Conservation (phyloP, 2,888 invertebrate genomes). For the Pristionchus arcanus region DNA sequence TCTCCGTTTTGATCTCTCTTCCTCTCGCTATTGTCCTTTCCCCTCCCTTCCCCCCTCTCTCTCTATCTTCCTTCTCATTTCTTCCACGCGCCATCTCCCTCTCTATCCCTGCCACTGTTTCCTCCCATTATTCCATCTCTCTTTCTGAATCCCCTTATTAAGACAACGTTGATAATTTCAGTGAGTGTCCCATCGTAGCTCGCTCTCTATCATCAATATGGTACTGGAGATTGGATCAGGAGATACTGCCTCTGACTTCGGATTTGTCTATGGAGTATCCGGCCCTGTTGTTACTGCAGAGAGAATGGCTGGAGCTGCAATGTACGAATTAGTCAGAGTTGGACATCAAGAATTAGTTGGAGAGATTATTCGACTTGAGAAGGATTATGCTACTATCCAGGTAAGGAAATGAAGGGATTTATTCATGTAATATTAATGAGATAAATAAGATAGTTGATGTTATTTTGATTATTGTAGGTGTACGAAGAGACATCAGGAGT, state of each 20-base stretch:
- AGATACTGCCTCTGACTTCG: constrained; percentile 88
- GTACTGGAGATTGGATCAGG: constrained; percentile 43
- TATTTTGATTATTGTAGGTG: neutral
- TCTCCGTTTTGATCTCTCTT: constrained; percentile 39
- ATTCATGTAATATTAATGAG: no score
- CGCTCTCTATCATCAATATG: neutral
- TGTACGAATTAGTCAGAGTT: constrained; percentile 99
- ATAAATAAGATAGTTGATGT: no score
- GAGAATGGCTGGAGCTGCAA: constrained; percentile 85
- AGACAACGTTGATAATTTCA: neutral
- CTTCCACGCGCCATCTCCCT: constrained; percentile 31
- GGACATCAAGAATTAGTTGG: constrained; percentile 97
- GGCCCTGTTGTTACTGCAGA: constrained; percentile 96
- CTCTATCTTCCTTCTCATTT: neutral
- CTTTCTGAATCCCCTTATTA: neutral
- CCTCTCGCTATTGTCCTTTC: neutral
- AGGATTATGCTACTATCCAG: constrained; percentile 99
- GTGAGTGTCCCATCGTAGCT: constrained; percentile 37
- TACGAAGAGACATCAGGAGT: constrained; percentile 87
- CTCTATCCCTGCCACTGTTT: neutral
- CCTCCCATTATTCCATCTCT: neutral
- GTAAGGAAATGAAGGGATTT: constrained; percentile 81
- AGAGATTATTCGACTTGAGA: constrained; percentile 98
- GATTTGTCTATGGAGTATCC: constrained; percentile 96
- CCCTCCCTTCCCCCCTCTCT: neutral